Evolutionary conservation across 2,888 invertebrate species (phyloP), one percentile per base, ranked within the genome.

Genomic region (Luperina testacea): DNA sequence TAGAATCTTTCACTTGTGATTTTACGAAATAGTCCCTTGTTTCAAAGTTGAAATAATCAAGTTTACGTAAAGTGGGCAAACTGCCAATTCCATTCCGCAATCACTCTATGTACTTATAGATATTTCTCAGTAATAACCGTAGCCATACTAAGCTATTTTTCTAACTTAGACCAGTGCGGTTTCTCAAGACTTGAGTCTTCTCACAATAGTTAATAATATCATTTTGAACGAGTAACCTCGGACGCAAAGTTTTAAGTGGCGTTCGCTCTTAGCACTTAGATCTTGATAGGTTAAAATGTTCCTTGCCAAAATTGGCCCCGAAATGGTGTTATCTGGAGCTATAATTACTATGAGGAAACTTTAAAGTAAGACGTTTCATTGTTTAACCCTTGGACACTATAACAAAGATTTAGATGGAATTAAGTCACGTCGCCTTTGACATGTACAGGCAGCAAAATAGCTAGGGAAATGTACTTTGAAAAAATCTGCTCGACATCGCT

Each of bases 231-330:
- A 82, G 85, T 72, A 73, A 75, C 82, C 75, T 72, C 73, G 82
- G 75, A 77, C 77, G 64, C 45, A n/a, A 84, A 84, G 85, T 85
- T 85, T 79, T 74, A 85, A 85, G 84, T 84, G 84, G 82, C 73
- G 75, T 71, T 74, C 75, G 64, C 82, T 85, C 73, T 79, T 75
- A 68, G 75, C 61, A 71, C 82, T 84, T 68, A 76, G 85, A 79
- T 85, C 84, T 85, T 84, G 85, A 84, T 84, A 85, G 84, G 73
- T 82, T 79, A 71, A 84, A 82, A 79, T 69, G 72, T 85, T 78
- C 72, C 65, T 72, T 48, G 67, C 63, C 75, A 70, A 84, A 85
- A 84, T 85, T 85, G 72, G 27, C 63, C 61, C n/a, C 51, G 38
- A 69, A 84, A 84, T 75, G 51, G 73, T 70, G 70, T 82, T 83